Percentiles rank a stretch among this genome's conserved stretches.
phyloP scores from a whole-genome alignment of 2,113 vertebrate genomes.

The Pachyramphus minor region DNA sequence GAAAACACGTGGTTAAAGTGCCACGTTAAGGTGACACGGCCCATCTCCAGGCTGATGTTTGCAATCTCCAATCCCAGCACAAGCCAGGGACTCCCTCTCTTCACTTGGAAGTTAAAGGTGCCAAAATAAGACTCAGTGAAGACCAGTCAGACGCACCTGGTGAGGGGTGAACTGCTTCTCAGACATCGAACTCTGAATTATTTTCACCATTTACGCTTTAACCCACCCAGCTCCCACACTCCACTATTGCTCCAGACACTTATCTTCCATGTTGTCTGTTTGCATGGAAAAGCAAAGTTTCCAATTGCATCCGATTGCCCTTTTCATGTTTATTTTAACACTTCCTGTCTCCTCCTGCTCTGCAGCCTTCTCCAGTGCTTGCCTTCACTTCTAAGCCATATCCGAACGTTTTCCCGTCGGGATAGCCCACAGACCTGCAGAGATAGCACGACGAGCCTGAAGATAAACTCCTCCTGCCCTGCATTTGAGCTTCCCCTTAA shows the following conservation, averaged over 20 bases:
- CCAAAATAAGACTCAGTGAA: background rate
- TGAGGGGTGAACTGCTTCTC: background rate
- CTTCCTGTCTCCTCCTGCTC: background rate
- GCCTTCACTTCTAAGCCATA: background rate
- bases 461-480: background rate
- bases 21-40: background rate
- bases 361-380: background rate
- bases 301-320: background rate
- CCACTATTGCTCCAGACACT: background rate
- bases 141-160: background rate
- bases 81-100: rapidly evolving
- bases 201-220: background rate
- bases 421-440: background rate
- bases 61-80: background rate
- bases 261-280: background rate
- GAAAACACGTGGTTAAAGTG: too few relatives aligned
- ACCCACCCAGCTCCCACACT: background rate
- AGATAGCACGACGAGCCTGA: background rate
- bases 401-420: background rate
- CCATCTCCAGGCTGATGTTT: background rate
- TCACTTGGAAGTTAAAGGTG: background rate
- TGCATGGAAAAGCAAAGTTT: background rate
- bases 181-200: background rate
- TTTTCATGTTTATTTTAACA: background rate
- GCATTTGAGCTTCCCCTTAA: background rate